Base-by-base conservation (phyloP, 1,140 invertebrate species). In the Eupristina koningsbergeri region DNA sequence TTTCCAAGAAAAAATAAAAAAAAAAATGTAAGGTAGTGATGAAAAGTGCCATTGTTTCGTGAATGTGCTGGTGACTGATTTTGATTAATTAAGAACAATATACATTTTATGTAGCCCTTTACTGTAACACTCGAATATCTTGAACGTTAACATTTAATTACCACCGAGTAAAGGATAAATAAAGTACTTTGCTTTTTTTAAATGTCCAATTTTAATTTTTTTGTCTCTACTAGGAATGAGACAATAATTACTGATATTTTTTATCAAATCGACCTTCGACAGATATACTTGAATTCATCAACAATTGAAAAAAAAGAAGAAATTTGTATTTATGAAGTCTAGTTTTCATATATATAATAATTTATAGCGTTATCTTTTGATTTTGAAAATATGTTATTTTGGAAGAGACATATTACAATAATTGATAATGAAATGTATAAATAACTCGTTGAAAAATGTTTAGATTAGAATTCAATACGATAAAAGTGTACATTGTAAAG, bases 211-310 rank as follows among this genome's bases (percentile, higher is more conserved):
- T 45, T 26, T 31, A 41, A n/a, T n/a, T 19, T 47, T 45, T 64
- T 13, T 15, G 19, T 45, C n/a, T 45, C 15, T 8, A 77, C n/a
- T 29, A 45, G 26, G n/a, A 34, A 34, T 41, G 13, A 73, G 80
- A 81, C 61, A 81, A 69, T 31, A 61, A 61, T 74, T 41, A 29
- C 26, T 29, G 19, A 58, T 58, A n/a, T 17, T 58, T 81, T 74
- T 81, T 45, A 69, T 80, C 78, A 17, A 11, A n/a, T 26, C 50
- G 45, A 80, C 78, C 63, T 80, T 80, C 45, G 6, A 29, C 39
- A 39, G 29, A 19, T 79, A 47, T 22, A 39, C 61, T 45, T 1
- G 26, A 39, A 67, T 67, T 79, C n/a, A 67, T 47, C 76, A 67
- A 34, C 36, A 31, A 64, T 26, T 67, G 39, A 31, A 79, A 79